Evolutionary conservation across 2,113 vertebrate species (phyloP).

Genomic region (Pedetes capensis): DNA sequence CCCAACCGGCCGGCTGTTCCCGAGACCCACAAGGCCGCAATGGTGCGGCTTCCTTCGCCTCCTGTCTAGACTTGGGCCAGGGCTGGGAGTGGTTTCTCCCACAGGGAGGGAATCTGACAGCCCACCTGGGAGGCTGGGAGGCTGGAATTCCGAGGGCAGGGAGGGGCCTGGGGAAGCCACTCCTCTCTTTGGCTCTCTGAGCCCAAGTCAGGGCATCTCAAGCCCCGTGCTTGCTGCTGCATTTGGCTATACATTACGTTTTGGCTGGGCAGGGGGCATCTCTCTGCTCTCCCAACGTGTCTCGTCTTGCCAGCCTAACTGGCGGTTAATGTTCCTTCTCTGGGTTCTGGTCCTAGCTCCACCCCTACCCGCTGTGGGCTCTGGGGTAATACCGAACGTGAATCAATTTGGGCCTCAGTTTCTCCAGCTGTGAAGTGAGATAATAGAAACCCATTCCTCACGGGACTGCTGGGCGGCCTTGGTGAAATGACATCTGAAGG

Average conservation of each 20-base stretch:
- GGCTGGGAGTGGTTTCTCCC: not conserved
- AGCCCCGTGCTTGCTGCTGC: not conserved
- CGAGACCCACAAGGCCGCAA: too few species aligned
- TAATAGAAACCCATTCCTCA: not conserved
- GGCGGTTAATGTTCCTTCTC: not conserved
- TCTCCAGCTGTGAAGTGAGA: not conserved
- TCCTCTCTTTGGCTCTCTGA: not conserved
- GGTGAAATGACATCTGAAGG: not conserved
- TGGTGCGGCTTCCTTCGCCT: not conserved
- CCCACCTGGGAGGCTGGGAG: not conserved
- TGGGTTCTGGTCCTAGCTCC: not conserved
- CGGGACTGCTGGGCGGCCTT: not conserved
- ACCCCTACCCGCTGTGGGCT: not conserved
- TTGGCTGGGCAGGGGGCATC: not conserved
- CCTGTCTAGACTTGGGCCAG: too few species aligned
- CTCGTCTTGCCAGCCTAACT: not conserved
- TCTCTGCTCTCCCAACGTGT: not conserved
- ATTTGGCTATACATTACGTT: not conserved
- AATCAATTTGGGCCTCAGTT: not conserved
- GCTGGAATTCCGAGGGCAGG: not conserved
- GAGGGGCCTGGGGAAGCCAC: not conserved
- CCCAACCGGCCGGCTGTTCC: not conserved
- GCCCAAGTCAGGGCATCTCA: not conserved
- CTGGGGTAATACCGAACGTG: not conserved
- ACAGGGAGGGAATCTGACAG: not conserved